Base-by-base conservation (phyloP, 1,140 invertebrate species). In the Hypsibius dujardini region DNA sequence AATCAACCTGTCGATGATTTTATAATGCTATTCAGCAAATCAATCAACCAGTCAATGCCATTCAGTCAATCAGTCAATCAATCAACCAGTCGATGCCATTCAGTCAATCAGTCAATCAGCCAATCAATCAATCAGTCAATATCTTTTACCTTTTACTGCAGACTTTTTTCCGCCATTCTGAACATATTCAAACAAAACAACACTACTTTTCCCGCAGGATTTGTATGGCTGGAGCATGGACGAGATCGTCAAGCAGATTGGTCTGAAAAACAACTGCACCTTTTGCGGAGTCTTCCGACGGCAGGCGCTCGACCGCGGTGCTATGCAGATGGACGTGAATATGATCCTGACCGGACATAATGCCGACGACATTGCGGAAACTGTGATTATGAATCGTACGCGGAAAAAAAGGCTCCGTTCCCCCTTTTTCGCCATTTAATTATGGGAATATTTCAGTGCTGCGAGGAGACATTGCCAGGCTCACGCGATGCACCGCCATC, bases 201-300 rank as follows among this genome's bases (percentile, higher is more conserved):
- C 28, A 28, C 28, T 28, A 28, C 28, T 28, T 28, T 28, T 28
- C 28, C 28, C 28, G 28, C 28, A 81, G 84, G 92, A 98, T 75
- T 81, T 99, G 0, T 99, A 98, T 84, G 95, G 95, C 0, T 99
- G 95, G 95, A 98, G 94, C 40, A 99, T 99, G 96, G 96, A 99
- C 84, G 88, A 88, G 76, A 98, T 99, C 79, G 95, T 98, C 1
- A 85, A 87, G 76, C 83, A 89, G 80, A 92, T 98, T 74, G 96
- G 96, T 0, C 84, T 87, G 69, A 96, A 94, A 79, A 99, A 96
- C 81, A 99, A 99, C 81, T 99, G 96, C 80, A 79, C 79, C 75
- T 82, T 47, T n/a, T 72, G 15, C n/a, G 79, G 80, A 40, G 80
- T 82, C 46, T 81, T 83, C 74, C 74, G 83, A 59, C 74, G 83